Conservation (phyloP, 2,888 invertebrate species). For the Spodoptera picta region DNA sequence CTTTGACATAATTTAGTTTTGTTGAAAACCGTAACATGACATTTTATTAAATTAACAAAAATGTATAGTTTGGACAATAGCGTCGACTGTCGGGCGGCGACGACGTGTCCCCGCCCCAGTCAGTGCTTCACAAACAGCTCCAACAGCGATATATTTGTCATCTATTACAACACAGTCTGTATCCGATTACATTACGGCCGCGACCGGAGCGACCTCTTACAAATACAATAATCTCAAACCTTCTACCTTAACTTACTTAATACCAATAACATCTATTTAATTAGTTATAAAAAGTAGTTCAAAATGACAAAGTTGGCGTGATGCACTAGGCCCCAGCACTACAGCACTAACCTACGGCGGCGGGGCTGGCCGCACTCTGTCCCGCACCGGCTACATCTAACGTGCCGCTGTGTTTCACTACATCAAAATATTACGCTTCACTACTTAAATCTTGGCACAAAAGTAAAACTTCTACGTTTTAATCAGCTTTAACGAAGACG, state of each 20-base stretch:
- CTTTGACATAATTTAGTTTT: constrained; percentile 74
- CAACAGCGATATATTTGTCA: constrained; percentile 52
- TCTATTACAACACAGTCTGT: constrained; percentile 38
- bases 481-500: too few relatives aligned
- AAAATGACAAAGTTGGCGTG: constrained; percentile 3
- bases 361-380: too few relatives aligned
- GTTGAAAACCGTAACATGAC: constrained; percentile 80
- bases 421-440: too few relatives aligned
- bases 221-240: constrained; percentile 14
- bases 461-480: too few relatives aligned
- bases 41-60: constrained; percentile 65
- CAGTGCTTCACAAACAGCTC: constrained; percentile 35
- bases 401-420: too few relatives aligned
- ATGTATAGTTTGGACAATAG: constrained; percentile 37
- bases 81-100: constrained; percentile 12
- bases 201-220: too few relatives aligned
- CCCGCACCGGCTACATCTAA: too few relatives aligned
- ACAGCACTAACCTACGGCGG: too few relatives aligned
- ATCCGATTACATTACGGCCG: constrained; percentile 9
- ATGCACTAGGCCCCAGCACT: too few relatives aligned
- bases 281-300: constrained; percentile 30
- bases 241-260: constrained; percentile 13
- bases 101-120: constrained; percentile 5
- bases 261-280: constrained; percentile 13
- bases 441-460: too few relatives aligned